Conservation (phyloP, 2,888 invertebrate genomes). For the Troglohyphantes excavatus region DNA sequence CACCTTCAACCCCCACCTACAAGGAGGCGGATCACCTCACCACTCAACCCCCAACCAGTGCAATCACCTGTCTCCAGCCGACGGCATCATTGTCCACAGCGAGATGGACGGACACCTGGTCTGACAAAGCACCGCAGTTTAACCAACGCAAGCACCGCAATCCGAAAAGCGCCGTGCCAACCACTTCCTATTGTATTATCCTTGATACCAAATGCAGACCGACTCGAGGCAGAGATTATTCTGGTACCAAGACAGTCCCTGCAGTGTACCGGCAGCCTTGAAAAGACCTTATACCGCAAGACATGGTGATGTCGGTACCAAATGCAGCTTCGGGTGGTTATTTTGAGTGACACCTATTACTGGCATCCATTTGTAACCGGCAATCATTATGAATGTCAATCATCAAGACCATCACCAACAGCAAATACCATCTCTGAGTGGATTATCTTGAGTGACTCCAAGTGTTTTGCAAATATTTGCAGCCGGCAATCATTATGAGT, state of each 20-base stretch:
- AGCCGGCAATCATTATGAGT: too few species aligned
- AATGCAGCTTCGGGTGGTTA: background rate
- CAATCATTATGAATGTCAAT: too few species aligned
- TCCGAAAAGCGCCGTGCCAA: conserved; percentile 14
- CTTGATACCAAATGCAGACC: conserved; percentile 26
- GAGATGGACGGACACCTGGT: conserved; percentile 77
- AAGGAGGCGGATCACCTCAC: conserved; percentile 61
- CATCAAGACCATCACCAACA: too few species aligned
- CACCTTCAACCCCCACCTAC: conserved; percentile 73
- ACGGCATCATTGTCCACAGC: conserved; percentile 65
- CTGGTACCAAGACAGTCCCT: background rate
- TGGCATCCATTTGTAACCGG: too few species aligned
- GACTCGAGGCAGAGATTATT: background rate
- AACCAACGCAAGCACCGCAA: background rate
- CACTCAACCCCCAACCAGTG: conserved; percentile 75
- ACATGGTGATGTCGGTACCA: background rate
- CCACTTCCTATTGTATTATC: conserved; percentile 23
- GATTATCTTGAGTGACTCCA: too few species aligned
- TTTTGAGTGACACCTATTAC: too few species aligned
- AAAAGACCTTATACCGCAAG: too few species aligned
- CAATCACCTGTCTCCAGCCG: conserved; percentile 72
- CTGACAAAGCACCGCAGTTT: conserved; percentile 75
- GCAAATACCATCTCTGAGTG: too few species aligned
- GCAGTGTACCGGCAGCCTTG: background rate
- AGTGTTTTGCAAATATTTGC: too few species aligned